Percentiles rank a stretch among this genome's conserved stretches.
Evolutionary conservation across 2,113 vertebrate genomes (phyloP).

Genomic region (Picathartes gymnocephalus): DNA sequence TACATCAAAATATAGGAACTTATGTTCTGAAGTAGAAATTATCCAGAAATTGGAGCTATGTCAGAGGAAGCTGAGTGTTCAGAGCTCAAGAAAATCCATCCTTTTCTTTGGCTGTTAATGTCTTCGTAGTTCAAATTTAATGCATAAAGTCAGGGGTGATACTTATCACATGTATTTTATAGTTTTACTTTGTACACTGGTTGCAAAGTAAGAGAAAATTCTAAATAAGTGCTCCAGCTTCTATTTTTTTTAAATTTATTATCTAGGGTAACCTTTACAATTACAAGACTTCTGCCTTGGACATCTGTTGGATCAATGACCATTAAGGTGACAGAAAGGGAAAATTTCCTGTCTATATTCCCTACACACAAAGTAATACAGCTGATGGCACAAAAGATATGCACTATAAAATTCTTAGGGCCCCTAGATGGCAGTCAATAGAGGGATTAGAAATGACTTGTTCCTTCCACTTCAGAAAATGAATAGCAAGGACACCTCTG

Average conservation of each 20-base stretch:
- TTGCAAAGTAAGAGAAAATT: background rate
- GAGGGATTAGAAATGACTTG: conserved; percentile 28
- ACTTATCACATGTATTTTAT: background rate
- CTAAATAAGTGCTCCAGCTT: background rate
- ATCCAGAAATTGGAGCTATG: background rate
- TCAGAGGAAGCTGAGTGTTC: background rate
- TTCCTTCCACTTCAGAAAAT: conserved; percentile 8
- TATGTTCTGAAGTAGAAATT: background rate
- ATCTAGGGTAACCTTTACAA: background rate
- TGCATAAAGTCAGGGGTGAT: background rate
- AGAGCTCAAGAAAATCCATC: background rate
- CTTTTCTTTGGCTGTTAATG: background rate
- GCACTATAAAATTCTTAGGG: conserved; percentile 1
- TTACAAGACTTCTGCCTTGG: background rate
- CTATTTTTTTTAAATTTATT: background rate
- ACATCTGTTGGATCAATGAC: background rate
- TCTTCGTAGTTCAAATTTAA: background rate
- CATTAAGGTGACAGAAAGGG: background rate
- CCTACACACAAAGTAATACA: background rate
- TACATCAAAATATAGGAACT: background rate
- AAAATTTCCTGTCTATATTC: background rate
- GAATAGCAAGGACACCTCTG: background rate
- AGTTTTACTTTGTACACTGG: background rate
- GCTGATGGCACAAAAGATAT: background rate
- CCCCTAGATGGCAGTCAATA: conserved; percentile 65